phyloP scores from a whole-genome alignment of 2,113 vertebrate species.

The Malaclemys terrapin region DNA sequence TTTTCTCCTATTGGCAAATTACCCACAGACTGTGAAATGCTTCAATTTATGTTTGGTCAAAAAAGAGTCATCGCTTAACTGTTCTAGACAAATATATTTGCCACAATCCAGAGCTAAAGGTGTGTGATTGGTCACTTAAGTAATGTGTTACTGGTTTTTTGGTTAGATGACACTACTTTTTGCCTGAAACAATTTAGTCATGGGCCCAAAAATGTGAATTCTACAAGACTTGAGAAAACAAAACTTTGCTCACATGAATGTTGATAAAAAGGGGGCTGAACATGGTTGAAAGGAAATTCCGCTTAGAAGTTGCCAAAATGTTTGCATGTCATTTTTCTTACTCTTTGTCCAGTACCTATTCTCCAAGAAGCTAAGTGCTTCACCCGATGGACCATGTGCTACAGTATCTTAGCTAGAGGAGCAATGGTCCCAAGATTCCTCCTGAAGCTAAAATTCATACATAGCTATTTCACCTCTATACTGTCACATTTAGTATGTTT shows the following conservation, averaged over 20 bases:
- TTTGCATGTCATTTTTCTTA: background rate
- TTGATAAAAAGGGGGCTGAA: background rate
- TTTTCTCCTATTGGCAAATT: background rate
- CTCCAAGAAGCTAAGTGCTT: background rate
- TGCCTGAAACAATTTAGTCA: background rate
- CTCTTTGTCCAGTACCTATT: background rate
- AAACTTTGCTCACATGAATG: background rate
- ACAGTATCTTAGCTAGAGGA: background rate
- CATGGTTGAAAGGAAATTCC: background rate
- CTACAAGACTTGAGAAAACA: background rate
- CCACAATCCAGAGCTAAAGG: background rate
- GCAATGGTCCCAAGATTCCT: background rate
- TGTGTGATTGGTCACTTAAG: background rate
- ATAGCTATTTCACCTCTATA: background rate
- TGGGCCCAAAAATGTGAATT: background rate
- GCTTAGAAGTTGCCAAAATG: background rate
- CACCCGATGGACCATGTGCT: background rate
- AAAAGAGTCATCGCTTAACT: background rate
- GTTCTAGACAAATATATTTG: background rate
- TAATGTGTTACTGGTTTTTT: background rate
- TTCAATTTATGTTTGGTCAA: background rate
- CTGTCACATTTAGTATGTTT: background rate
- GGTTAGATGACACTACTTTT: background rate
- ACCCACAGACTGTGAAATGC: background rate
- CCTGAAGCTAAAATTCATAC: background rate